Percentiles rank a stretch among this genome's conserved stretches.
These are phyloP conservation scores for Pararge aegeria DNA, from an alignment of 1,140 invertebrate genomes.

Conservation along the genomic window DNA sequence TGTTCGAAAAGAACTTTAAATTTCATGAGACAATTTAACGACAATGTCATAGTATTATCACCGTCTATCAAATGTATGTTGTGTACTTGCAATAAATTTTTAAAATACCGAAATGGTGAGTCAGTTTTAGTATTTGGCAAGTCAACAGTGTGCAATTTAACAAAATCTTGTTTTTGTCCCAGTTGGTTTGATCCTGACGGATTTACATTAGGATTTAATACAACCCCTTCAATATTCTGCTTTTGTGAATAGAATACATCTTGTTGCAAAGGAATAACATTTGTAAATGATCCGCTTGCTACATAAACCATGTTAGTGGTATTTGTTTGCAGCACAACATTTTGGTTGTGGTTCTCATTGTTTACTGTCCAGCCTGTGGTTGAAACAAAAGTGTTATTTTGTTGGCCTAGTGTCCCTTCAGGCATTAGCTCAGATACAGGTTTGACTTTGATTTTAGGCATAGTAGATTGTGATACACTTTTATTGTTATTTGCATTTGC, in stretches of 20 bases:
- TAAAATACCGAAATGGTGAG: constrained; percentile 56
- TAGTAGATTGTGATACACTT: background rate
- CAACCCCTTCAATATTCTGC: background rate
- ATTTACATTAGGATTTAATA: background rate
- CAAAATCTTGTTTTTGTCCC: constrained; percentile 26
- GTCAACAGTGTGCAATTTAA: constrained; percentile 52
- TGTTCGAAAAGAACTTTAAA: constrained; percentile 58
- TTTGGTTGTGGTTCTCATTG: background rate
- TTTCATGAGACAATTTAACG: constrained; percentile 50
- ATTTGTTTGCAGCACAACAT: background rate
- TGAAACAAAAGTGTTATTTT: background rate
- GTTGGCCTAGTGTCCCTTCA: constrained; percentile 12
- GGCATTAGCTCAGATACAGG: constrained; percentile 58
- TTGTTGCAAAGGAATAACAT: background rate
- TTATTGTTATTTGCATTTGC: background rate
- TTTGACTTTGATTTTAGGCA: constrained; percentile 66
- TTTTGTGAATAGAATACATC: background rate
- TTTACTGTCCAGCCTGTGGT: constrained; percentile 1
- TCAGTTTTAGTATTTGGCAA: constrained; percentile 55
- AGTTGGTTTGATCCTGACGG: background rate
- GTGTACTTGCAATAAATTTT: constrained; percentile 49
- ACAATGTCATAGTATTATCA: constrained; percentile 10
- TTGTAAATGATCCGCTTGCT: background rate
- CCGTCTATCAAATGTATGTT: constrained; percentile 44
- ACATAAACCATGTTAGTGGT: background rate